A percentile compares a stretch with the other conserved stretches of the same genome.
These are phyloP conservation scores for Cinclus mexicanus DNA, from an alignment of 2,113 vertebrate genomes.

Conservation along the genomic window DNA sequence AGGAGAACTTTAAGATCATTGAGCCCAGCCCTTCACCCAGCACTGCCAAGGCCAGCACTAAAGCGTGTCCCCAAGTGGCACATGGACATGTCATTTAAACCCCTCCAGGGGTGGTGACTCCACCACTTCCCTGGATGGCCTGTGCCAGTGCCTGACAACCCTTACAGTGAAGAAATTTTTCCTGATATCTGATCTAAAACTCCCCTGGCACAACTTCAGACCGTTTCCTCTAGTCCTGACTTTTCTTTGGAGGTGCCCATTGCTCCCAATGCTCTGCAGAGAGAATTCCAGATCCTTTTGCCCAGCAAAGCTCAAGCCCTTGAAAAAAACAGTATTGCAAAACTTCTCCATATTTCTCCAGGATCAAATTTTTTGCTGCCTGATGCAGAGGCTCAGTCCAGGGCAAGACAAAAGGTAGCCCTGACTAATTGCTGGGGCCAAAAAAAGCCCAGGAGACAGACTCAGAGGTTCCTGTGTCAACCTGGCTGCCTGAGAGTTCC, in stretches of 20 bases:
- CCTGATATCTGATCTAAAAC: neutral
- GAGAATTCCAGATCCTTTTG: neutral
- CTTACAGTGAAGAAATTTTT: neutral
- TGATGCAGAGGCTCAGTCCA: neutral
- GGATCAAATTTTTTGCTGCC: accelerated
- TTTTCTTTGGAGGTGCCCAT: neutral
- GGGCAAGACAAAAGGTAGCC: neutral
- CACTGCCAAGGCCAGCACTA: neutral
- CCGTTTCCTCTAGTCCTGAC: neutral
- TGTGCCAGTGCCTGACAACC: neutral
- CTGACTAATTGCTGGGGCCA: neutral
- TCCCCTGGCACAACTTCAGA: neutral
- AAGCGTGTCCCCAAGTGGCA: accelerated
- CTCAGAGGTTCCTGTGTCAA: accelerated
- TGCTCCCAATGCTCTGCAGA: neutral
- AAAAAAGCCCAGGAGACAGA: neutral
- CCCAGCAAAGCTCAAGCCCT: neutral
- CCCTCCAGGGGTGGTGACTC: neutral
- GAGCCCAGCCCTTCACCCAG: neutral
- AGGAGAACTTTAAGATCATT: accelerated
- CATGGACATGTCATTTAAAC: neutral
- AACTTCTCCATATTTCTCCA: neutral
- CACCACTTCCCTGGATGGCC: neutral
- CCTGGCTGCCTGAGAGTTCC: neutral
- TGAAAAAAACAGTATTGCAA: neutral